These are phyloP conservation scores for Leptodactylus fuscus DNA, from an alignment of 2,113 vertebrate genomes.

Conservation along the genomic window DNA sequence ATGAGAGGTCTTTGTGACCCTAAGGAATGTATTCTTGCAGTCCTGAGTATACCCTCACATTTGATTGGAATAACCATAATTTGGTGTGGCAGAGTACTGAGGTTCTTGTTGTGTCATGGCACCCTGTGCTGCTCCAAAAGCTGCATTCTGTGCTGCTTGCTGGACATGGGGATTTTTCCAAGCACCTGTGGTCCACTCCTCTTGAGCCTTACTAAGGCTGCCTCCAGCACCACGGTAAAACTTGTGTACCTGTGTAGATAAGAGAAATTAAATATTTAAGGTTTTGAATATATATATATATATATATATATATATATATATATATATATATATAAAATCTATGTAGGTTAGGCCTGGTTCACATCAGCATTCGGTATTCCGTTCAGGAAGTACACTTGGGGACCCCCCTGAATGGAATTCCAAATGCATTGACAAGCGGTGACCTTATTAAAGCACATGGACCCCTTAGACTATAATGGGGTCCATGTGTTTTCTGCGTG, in stretches of 20 bases:
- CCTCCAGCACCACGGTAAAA: slow-evolving; percentile 95
- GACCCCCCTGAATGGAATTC: too few relatives aligned
- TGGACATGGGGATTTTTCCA: slow-evolving; percentile 98
- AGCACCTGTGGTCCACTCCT: slow-evolving; percentile 94
- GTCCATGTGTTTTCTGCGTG: too few relatives aligned
- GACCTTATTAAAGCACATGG: too few relatives aligned
- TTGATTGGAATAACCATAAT: slow-evolving; percentile 93
- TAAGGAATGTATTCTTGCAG: slow-evolving; percentile 49
- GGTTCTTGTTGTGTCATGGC: slow-evolving; percentile 85
- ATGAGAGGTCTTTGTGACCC: slow-evolving; percentile 51
- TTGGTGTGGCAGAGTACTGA: slow-evolving; percentile 92
- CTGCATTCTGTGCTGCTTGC: slow-evolving; percentile 91
- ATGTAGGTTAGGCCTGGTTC: too few relatives aligned
- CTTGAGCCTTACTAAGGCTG: slow-evolving; percentile 96
- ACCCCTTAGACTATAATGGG: too few relatives aligned
- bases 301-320: too few relatives aligned
- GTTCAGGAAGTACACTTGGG: too few relatives aligned
- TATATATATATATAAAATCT: too few relatives aligned
- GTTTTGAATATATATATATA: too few relatives aligned
- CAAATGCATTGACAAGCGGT: too few relatives aligned
- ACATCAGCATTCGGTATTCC: too few relatives aligned
- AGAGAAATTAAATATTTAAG: neutral
- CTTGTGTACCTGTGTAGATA: slow-evolving; percentile 86
- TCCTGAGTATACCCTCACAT: slow-evolving; percentile 78
- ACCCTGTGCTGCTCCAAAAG: slow-evolving; percentile 90